Base-by-base conservation (phyloP, 2,797 vertebrate species). In the Anguilla obscura region DNA sequence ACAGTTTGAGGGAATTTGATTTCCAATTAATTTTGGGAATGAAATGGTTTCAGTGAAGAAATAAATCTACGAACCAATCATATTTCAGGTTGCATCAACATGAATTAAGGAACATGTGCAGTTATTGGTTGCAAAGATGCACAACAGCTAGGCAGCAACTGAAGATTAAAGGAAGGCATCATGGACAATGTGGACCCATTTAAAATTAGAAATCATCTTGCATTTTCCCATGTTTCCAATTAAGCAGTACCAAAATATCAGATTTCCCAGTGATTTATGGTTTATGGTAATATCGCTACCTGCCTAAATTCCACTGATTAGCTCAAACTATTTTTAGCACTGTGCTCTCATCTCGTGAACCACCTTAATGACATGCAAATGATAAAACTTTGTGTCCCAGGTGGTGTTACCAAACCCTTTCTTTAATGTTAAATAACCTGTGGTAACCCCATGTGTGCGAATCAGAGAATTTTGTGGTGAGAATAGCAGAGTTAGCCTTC, bases 341-440 rank as follows among this genome's bases (percentile, higher is more conserved):
- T 66, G 63, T 27, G 63, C 63, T n/a, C 63, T 24, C 16, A 63
- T 21, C 58, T 66, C n/a, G 1, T 66, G 24, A 24, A 27, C 1
- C 9, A 66, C 63, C 63, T 66, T 66, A 66, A 66, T 66, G 24
- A 66, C 63, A 66, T 66, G 63, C 63, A 66, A 66, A 66, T 66
- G 63, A n/a, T 66, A 66, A 66, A 66, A 27, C 63, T 3, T 24
- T n/a, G 24, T 9, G 63, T 66, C 63, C 63, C 6, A n/a, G n/a
- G 24, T 24, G 24, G n/a, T 8, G n/a, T 66, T 27, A 66, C 21
- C n/a, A 27, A 66, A 66, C 63, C 63, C 63, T 66, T 66, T 7
- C 7, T 6, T 3, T 27, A 66, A 27, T 9, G 63, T 66, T 56
- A 56, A 56, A 56, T 56, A 56, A 56, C 54, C 14, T 56, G 12